Conservation (phyloP, 2,113 vertebrate genomes). For the Phyllopteryx taeniolatus region DNA sequence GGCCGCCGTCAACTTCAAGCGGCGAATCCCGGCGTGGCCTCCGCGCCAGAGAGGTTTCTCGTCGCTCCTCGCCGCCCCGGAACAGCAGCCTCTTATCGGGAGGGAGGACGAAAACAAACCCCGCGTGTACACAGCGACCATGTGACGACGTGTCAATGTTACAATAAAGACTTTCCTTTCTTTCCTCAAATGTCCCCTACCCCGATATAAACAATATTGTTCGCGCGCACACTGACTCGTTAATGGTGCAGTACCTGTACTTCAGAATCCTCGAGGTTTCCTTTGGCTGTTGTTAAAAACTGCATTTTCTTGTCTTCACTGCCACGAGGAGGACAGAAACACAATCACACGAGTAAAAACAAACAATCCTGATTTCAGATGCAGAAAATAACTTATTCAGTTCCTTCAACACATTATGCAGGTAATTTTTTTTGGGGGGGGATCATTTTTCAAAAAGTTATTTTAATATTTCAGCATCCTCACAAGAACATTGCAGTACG, state of each 20-base stretch:
- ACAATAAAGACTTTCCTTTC: neutral
- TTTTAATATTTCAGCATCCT: too few relatives aligned
- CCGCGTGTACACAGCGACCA: conserved; percentile 54
- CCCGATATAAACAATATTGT: neutral
- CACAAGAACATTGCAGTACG: too few relatives aligned
- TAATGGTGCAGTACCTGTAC: too few relatives aligned
- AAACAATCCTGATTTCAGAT: neutral
- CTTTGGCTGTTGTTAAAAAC: neutral
- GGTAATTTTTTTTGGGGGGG: too few relatives aligned
- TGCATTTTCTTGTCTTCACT: neutral
- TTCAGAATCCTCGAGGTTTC: neutral
- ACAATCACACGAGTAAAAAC: neutral
- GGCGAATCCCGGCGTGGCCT: neutral
- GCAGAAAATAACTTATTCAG: neutral
- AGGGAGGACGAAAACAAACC: conserved; percentile 14
- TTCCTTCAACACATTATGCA: neutral
- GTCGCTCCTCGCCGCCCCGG: conserved; percentile 12
- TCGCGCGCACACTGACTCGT: too few relatives aligned
- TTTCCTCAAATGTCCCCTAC: neutral
- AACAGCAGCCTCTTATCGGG: conserved; percentile 55
- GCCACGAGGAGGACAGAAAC: neutral
- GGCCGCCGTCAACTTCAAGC: conserved; percentile 5
- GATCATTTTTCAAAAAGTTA: too few relatives aligned
- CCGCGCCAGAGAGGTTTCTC: conserved; percentile 30
- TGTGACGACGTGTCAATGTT: conserved; percentile 25